phyloP scores from a whole-genome alignment of 2,888 invertebrate species.

The Tenthredo amoena region DNA sequence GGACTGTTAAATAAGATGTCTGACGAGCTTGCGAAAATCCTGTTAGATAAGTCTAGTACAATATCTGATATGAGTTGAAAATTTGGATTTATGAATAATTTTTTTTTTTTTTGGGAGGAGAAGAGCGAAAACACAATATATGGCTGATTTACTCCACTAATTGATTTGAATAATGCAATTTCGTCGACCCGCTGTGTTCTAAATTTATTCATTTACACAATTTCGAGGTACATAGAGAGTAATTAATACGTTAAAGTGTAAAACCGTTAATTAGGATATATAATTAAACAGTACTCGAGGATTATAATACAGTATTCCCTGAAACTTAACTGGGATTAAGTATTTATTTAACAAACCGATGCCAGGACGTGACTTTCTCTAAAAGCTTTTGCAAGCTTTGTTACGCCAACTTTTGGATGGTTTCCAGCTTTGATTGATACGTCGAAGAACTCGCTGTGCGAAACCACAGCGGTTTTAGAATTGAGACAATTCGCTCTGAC shows the following conservation, averaged over 20 bases:
- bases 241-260: neutral
- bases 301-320: neutral
- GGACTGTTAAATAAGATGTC: neutral
- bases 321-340: neutral
- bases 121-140: neutral
- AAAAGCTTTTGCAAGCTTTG: neutral
- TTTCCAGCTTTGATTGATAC: constrained; percentile 13
- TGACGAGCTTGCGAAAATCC: neutral
- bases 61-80: too few species aligned
- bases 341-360: neutral
- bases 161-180: constrained; percentile 24
- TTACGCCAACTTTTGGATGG: neutral
- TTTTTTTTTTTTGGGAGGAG: neutral
- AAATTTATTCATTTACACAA: constrained; percentile 26
- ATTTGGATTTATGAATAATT: too few species aligned
- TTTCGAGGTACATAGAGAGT: neutral
- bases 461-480: neutral
- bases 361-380: neutral
- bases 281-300: neutral
- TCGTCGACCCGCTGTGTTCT: neutral
- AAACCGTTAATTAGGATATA: neutral
- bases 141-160: neutral
- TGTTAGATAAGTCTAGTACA: neutral
- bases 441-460: neutral
- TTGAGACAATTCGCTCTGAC: neutral